Conservation (phyloP, 1,140 invertebrate species). For the Diorhabda sublineata region DNA sequence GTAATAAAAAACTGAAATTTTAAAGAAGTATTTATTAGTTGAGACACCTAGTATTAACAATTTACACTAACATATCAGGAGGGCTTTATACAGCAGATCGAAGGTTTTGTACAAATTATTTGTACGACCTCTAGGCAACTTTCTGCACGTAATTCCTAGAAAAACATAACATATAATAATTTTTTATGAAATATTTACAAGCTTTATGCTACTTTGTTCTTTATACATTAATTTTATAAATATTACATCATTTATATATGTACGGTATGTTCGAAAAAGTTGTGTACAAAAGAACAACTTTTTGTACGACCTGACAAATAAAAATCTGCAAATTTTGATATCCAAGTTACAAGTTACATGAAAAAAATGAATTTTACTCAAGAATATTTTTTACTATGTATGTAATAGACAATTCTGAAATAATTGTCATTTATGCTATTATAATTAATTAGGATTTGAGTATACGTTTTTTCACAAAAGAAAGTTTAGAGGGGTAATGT, state of each 20-base stretch:
- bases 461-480: no score
- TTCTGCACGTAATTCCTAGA: not conserved
- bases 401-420: no score
- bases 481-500: no score
- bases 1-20: conserved; percentile 15
- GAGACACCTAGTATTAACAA: conserved; percentile 42
- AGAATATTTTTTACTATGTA: no score
- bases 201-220: conserved; percentile 15
- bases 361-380: no score
- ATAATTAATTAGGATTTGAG: no score
- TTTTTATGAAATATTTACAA: conserved; percentile 18
- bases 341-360: no score
- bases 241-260: conserved; percentile 6
- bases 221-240: conserved; percentile 23
- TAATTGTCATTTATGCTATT: no score
- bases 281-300: no score
- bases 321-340: no score
- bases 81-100: conserved; percentile 36
- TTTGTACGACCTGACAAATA: no score
- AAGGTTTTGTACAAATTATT: conserved; percentile 32
- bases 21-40: conserved; percentile 39
- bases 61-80: conserved; percentile 41
- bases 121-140: conserved; percentile 20
- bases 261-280: no score
- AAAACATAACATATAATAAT: conserved; percentile 16